Percentiles rank a stretch among this genome's conserved stretches.
phyloP scores from a whole-genome alignment of 2,888 invertebrate genomes.

The Lasioglossum villosulum region DNA sequence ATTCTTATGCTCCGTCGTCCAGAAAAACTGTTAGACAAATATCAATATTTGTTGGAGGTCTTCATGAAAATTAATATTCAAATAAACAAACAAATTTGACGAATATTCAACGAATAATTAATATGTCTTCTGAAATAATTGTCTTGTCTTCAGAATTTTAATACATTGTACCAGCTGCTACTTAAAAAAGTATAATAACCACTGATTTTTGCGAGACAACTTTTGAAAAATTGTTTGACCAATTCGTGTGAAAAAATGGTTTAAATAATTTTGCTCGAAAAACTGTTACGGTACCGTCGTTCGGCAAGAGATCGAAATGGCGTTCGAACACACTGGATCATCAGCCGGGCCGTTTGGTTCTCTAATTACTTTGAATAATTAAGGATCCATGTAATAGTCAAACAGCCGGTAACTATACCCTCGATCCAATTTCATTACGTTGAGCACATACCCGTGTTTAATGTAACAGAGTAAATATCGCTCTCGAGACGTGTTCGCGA shows the following conservation, averaged over 20 bases:
- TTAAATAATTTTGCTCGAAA: too few species aligned
- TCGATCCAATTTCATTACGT: background rate
- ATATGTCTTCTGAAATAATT: background rate
- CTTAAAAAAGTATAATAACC: too few species aligned
- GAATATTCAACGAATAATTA: background rate
- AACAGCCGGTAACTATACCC: background rate
- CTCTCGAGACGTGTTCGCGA: background rate
- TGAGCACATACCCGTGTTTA: background rate
- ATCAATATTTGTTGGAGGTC: background rate
- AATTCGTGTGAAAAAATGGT: background rate
- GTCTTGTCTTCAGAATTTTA: background rate
- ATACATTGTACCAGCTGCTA: background rate
- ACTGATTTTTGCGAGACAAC: too few species aligned
- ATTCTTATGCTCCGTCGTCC: background rate
- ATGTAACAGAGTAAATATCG: slow-evolving; percentile 10
- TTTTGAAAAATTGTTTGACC: background rate
- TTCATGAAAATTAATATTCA: background rate
- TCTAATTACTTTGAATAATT: background rate
- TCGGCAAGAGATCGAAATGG: background rate
- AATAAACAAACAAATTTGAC: background rate
- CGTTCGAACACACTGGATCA: background rate
- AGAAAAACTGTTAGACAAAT: background rate
- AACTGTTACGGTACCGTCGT: background rate
- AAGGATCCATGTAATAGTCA: background rate
- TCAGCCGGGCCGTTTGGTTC: background rate